phyloP scores from a whole-genome alignment of 2,113 vertebrate species.

The Hydrolagus affinis region DNA sequence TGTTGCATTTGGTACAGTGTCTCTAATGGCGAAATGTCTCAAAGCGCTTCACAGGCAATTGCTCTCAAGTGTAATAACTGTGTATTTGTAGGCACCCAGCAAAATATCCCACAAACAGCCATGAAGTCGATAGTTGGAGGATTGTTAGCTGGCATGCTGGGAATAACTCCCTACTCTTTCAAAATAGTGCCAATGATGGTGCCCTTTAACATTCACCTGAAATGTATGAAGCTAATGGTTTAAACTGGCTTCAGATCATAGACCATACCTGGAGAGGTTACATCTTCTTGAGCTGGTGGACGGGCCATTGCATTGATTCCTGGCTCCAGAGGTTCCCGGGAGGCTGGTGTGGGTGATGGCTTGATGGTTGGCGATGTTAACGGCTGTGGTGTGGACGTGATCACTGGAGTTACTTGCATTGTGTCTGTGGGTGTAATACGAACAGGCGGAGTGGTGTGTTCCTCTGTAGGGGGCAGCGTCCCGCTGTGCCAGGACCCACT shows the following conservation, averaged over 20 bases:
- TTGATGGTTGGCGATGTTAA: not conserved
- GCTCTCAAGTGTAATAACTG: no score
- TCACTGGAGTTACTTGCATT: not conserved
- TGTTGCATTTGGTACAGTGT: no score
- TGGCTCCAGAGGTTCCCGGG: not conserved
- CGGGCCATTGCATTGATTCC: not conserved
- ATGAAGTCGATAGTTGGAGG: no score
- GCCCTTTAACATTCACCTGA: no score
- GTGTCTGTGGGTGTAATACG: not conserved
- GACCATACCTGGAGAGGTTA: conserved; percentile 12
- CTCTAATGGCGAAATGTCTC: no score
- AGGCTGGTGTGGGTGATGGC: not conserved
- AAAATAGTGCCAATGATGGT: no score
- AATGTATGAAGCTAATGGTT: not conserved
- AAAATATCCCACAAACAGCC: no score
- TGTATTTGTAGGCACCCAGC: no score
- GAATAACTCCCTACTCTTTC: no score
- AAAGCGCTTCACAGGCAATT: no score
- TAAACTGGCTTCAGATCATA: not conserved
- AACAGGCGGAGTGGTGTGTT: no score
- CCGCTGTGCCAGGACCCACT: not conserved
- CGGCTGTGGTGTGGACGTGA: not conserved
- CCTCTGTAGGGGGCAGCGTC: not conserved
- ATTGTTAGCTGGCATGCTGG: no score
- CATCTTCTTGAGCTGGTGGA: not conserved